Base-by-base conservation (phyloP, 2,888 invertebrate genomes). In the Drosophila prolongata region DNA sequence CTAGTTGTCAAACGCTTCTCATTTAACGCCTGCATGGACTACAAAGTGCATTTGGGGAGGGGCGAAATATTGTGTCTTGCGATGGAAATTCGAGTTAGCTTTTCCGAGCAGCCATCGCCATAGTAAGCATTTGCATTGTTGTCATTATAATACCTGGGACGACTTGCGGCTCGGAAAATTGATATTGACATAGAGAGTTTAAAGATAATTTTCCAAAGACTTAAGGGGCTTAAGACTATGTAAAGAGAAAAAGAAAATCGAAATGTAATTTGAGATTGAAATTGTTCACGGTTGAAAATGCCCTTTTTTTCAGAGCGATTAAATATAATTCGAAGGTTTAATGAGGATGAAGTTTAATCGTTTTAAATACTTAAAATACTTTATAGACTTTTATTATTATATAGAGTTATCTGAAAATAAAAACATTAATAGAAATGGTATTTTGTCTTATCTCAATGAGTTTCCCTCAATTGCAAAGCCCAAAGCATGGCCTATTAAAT, bases 1-100 rank as follows among this genome's bases (percentile, higher is more conserved):
- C 27, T 37, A 46, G 50, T 71, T 81, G 85, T 81, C 85, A 85
- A 80, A 80, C 74, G 82, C 82, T 85, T 53, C 79, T 85, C 85
- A 82, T 80, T 85, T 79, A 85, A 80, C 85, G 80, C 80, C 82
- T 85, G 69, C 70, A 49, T 81, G 85, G 55, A 44, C 55, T 24
- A 46, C 57, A 57, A 40, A 43, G 58, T 58, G 58, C 24, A 42
- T 24, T 34, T 37, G 42, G 52, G 52, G 24, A 1, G 50, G 54
- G 11, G 55, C 13, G 27, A 42, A 38, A 42, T 70, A 56, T 34
- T 68, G 70, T 60, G 44, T 49, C 56, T 49, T 54, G 40, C 40
- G 30, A 16, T 58, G 50, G 79, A 62, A 59, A 49, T 27, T 66
- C 37, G 55, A 62, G 40, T 54, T 19, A 46, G 72, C 44, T 67